Evolutionary conservation across 2,797 vertebrate species (phyloP).

Genomic region (Lithobates sylvaticus): DNA sequence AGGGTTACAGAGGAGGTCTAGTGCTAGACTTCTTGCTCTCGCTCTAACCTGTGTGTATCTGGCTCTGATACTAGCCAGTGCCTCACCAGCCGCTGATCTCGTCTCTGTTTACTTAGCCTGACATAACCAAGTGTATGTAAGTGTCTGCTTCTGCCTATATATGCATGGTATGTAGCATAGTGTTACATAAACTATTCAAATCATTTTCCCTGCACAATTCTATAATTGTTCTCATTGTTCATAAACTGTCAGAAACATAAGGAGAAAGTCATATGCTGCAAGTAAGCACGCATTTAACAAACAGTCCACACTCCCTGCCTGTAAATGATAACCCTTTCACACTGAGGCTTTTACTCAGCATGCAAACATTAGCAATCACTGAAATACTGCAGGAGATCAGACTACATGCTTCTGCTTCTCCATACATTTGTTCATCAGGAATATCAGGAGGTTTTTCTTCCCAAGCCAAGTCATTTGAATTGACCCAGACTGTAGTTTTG

Average conservation of each 20-base stretch:
- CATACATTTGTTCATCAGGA: background rate
- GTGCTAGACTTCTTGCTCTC: no score
- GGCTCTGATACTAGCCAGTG: no score
- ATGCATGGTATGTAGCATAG: no score
- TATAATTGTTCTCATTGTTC: background rate
- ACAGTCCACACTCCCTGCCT: background rate
- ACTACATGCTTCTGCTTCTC: background rate
- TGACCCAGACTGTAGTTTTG: background rate
- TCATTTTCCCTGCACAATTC: no score
- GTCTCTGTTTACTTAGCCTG: no score
- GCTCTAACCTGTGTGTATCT: no score
- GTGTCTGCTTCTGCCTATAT: no score
- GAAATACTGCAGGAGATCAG: constrained; percentile 13
- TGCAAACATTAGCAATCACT: constrained; percentile 45
- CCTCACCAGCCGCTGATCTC: no score
- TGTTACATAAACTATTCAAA: no score
- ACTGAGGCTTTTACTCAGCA: constrained; percentile 22
- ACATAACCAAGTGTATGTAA: no score
- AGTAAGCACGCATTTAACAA: background rate
- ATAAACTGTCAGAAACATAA: background rate
- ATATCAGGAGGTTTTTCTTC: background rate
- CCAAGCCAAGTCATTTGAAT: constrained; percentile 7
- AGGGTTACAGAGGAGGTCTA: no score
- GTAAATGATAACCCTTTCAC: background rate
- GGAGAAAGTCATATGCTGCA: background rate